Evolutionary conservation across 2,113 vertebrate genomes (phyloP).

Genomic region (Regulus satrapa): DNA sequence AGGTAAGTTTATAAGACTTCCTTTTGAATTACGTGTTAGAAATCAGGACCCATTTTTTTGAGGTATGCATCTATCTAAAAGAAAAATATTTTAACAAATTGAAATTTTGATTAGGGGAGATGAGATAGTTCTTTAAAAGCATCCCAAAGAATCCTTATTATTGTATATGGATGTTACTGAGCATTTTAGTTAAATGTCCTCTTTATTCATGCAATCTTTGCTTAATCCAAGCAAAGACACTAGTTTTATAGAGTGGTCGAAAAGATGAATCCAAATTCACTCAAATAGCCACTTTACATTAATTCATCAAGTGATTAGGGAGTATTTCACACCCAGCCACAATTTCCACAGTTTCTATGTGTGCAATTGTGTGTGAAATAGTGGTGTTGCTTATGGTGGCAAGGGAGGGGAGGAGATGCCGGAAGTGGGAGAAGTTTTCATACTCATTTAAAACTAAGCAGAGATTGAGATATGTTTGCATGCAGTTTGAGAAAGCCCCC

Average conservation of each 20-base stretch:
- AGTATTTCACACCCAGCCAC: not conserved
- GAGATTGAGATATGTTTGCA: not conserved
- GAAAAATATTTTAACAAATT: not conserved
- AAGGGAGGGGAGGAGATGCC: not conserved
- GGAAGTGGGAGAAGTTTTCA: not conserved
- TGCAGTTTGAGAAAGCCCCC: not conserved
- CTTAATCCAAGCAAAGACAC: not conserved
- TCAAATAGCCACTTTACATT: not conserved
- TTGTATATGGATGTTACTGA: not conserved
- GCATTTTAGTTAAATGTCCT: not conserved
- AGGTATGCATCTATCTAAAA: not conserved
- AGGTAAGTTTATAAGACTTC: not conserved
- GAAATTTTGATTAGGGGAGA: not conserved
- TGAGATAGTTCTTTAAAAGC: not conserved
- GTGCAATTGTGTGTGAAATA: not conserved
- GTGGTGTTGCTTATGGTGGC: not conserved
- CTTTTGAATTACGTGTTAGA: not conserved
- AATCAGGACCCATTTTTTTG: not conserved
- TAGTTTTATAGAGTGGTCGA: not conserved
- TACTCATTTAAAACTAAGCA: not conserved
- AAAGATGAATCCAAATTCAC: not conserved
- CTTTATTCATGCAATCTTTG: not conserved
- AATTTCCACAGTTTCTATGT: not conserved
- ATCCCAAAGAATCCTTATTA: not conserved
- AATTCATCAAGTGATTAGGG: not conserved